These are phyloP conservation scores for Siphamia tubifer DNA, from an alignment of 2,113 vertebrate genomes.

Conservation along the genomic window DNA sequence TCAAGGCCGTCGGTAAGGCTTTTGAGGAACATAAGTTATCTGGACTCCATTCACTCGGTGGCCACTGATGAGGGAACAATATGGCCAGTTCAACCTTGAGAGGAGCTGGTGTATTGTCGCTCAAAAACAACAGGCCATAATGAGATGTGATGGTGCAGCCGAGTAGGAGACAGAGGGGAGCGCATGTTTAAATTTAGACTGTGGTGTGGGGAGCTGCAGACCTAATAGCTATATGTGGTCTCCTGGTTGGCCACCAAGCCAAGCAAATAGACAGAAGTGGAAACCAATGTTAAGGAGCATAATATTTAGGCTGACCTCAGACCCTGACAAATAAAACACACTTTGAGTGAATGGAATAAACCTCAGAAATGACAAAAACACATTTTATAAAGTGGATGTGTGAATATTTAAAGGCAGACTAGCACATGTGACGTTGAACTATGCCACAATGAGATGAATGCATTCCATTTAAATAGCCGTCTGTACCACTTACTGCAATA, in stretches of 20 bases:
- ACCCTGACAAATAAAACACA: constrained; percentile 59
- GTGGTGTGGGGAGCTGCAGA: constrained; percentile 50
- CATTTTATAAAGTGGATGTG: neutral
- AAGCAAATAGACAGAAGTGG: constrained; percentile 51
- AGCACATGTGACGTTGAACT: too few relatives aligned
- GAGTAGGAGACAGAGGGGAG: constrained; percentile 33
- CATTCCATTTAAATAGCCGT: too few relatives aligned
- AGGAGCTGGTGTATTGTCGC: constrained; percentile 17
- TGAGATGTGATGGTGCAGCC: constrained; percentile 48
- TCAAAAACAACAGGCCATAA: constrained; percentile 58
- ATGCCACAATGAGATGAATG: too few relatives aligned
- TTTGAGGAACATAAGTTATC: neutral
- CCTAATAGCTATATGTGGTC: constrained; percentile 63
- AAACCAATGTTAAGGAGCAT: constrained; percentile 49
- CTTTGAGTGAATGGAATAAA: constrained; percentile 40
- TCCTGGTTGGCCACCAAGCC: constrained; percentile 37
- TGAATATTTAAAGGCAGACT: neutral
- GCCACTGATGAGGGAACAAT: constrained; percentile 29
- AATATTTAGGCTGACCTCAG: constrained; percentile 62
- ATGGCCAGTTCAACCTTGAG: constrained; percentile 23
- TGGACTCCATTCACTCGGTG: neutral
- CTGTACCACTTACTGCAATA: too few relatives aligned
- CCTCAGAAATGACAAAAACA: constrained; percentile 47
- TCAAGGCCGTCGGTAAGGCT: neutral
- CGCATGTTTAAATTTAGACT: constrained; percentile 66